A percentile compares a stretch with the other conserved stretches of the same genome.
Evolutionary conservation across 2,113 vertebrate species (phyloP).

Genomic region (Oncorhynchus masou): DNA sequence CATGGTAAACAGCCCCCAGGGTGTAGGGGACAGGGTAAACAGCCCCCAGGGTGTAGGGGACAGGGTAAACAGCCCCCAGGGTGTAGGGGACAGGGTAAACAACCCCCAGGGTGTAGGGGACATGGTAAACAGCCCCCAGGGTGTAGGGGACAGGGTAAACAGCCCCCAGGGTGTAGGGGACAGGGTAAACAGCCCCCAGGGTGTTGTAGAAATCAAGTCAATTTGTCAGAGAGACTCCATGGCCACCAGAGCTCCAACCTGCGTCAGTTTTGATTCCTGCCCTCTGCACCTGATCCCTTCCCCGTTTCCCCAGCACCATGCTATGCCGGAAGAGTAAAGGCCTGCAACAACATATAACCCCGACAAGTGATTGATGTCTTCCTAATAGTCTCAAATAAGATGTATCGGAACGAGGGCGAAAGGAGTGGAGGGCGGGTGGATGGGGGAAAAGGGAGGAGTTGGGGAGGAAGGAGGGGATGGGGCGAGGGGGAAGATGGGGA

Average conservation of each 20-base stretch:
- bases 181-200: background rate
- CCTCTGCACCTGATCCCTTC: constrained; percentile 59
- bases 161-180: background rate
- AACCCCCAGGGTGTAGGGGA: background rate
- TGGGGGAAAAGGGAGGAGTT: constrained; percentile 22
- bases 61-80: background rate
- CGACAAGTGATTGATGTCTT: constrained; percentile 79
- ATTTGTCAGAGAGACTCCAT: constrained; percentile 48
- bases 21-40: background rate
- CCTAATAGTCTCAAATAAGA: constrained; percentile 79
- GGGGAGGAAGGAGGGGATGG: constrained; percentile 62
- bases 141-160: no score
- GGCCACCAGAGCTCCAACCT: constrained; percentile 58
- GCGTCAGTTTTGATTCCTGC: constrained; percentile 69
- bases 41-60: background rate
- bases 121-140: no score
- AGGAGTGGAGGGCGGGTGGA: constrained; percentile 19
- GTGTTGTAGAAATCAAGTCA: constrained; percentile 20
- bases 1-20: background rate
- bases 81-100: background rate
- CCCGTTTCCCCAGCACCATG: background rate
- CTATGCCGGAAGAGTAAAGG: constrained; percentile 48
- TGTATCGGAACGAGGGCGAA: constrained; percentile 52
- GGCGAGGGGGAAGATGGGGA: constrained; percentile 41
- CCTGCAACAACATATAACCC: constrained; percentile 46